phyloP scores from a whole-genome alignment of 2,113 vertebrate species.

The Apteryx owenii region DNA sequence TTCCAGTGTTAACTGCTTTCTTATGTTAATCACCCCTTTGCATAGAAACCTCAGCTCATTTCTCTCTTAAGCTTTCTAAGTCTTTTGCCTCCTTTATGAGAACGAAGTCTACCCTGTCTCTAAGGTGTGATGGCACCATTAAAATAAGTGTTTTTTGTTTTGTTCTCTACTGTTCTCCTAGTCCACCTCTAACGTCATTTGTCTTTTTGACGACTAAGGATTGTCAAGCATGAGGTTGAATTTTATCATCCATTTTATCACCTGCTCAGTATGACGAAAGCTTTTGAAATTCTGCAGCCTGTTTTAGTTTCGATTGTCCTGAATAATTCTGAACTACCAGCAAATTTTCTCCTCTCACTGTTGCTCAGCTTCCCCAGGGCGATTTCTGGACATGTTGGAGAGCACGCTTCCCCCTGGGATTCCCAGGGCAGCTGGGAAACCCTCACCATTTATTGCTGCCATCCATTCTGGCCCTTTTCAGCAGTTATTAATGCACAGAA shows the following conservation, averaged over 20 bases:
- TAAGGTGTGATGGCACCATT: background rate
- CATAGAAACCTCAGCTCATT: background rate
- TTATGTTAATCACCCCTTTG: background rate
- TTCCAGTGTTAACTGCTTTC: background rate
- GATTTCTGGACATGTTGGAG: slow-evolving; percentile 30
- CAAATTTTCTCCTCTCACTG: background rate
- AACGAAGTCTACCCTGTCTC: background rate
- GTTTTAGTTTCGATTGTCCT: background rate
- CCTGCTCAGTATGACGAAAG: background rate
- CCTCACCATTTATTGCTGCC: slow-evolving; percentile 53
- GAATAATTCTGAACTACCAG: background rate
- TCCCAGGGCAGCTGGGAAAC: background rate
- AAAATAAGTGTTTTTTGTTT: background rate
- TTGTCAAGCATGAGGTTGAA: background rate
- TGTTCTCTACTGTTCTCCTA: background rate
- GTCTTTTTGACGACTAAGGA: background rate
- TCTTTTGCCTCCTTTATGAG: background rate
- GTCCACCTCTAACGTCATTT: accelerated
- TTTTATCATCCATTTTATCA: slow-evolving; percentile 15
- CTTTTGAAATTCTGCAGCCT: background rate
- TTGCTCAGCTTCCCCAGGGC: slow-evolving; percentile 4
- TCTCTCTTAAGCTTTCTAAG: background rate
- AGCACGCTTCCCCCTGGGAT: background rate
- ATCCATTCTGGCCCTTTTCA: slow-evolving; percentile 14
- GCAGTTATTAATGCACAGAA: slow-evolving; percentile 38